Base-by-base conservation (phyloP, 1,140 invertebrate genomes). In the Tetranychus cinnabarinus region DNA sequence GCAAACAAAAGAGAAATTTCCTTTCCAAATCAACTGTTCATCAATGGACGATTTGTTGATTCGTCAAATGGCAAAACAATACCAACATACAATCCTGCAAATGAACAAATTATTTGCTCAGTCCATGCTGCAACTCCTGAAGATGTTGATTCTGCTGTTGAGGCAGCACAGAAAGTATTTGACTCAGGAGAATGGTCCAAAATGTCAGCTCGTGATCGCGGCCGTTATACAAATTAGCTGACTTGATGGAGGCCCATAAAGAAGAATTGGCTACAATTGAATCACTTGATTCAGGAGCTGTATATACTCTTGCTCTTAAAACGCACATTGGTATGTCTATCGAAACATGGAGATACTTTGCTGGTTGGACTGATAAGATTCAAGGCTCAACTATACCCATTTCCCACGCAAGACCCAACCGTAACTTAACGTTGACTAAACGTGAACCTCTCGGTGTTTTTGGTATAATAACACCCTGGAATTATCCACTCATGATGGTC, bases 261-360 rank as follows among this genome's bases (percentile, higher is more conserved):
- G 88, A 93, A 71, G 90, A 96, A 69, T 74, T 96, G 65, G 90
- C 90, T 0, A 93, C 88, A 1, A 81, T 96, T 7, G 90, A 96
- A 69, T 82, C 81, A 0, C 77, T 95, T 6, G 91, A 96, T 70
- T 90, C 88, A 0, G 91, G 91, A 5, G 91, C 90, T 1, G 90
- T 96, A 0, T 96, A 95, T 71, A 95, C 91, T 0, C 73, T 96
- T 35, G 90, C 91, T 0, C 68, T 96, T 7, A 96, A 96, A 70
- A 96, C 91, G 0, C 91, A 91, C 69, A 73, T 92, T 7, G 88
- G 88, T 34, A 92, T 92, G 87, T 88, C 85, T 1, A 89, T 92
- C 50, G 87, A 91, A 66, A 88, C 85, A 0, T 91, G 85, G 85
- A 74, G 84, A 12, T 92, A 91, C 68, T 91, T 88, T 71, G 86